A percentile compares a stretch with the other conserved stretches of the same genome.
Conservation (phyloP, 2,888 invertebrate species). For the Tetheella fluctuosa region DNA sequence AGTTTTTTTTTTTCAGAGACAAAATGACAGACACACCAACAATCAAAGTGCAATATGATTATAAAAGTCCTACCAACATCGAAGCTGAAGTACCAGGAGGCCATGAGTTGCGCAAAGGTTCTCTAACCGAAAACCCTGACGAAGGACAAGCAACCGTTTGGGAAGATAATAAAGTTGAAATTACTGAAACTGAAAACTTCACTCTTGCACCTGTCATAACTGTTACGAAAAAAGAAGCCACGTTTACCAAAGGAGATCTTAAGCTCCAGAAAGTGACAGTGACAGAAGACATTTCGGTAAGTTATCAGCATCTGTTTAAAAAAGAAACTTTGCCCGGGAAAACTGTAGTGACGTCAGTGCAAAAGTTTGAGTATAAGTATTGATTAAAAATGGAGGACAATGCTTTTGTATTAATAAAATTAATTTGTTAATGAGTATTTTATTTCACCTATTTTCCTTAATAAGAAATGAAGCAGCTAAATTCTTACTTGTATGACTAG, state of each 20-base stretch:
- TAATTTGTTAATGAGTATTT: conserved; percentile 25
- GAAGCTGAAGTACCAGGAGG: conserved; percentile 24
- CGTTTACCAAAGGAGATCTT: conserved; percentile 62
- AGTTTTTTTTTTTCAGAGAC: conserved; percentile 40
- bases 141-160: conserved; percentile 53
- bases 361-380: conserved; percentile 68
- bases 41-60: conserved; percentile 45
- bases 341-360: conserved; percentile 61
- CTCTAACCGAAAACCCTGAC: conserved; percentile 40
- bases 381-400: conserved; percentile 20
- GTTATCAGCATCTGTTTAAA: conserved; percentile 70
- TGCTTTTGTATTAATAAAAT: conserved; percentile 13
- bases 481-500: too few relatives aligned
- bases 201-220: conserved; percentile 61
- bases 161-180: conserved; percentile 28
- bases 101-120: not conserved
- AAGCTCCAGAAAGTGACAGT: conserved; percentile 68
- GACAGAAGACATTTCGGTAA: conserved; percentile 68
- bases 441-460: conserved; percentile 27
- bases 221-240: conserved; percentile 63
- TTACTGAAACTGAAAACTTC: conserved; percentile 35
- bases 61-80: conserved; percentile 45
- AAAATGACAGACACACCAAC: conserved; percentile 55
- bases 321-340: conserved; percentile 62
- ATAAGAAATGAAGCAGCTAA: too few relatives aligned